These are phyloP conservation scores for Bursaphelenchus okinawaensis DNA, from an alignment of 2,888 invertebrate species.

Conservation along the genomic window DNA sequence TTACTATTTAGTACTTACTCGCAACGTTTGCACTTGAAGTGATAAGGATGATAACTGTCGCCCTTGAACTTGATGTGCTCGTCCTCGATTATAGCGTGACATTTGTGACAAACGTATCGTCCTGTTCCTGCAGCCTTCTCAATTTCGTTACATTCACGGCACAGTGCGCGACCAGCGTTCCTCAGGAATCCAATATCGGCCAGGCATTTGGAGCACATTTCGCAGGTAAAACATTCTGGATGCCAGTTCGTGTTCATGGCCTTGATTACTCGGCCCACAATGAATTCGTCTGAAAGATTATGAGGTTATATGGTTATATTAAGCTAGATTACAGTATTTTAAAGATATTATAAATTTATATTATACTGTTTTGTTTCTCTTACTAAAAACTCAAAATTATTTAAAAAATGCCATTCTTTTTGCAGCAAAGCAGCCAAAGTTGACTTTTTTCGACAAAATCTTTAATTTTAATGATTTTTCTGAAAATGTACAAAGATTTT, in stretches of 20 bases:
- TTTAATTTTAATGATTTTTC: too few relatives aligned
- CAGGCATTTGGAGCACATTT: slow-evolving; percentile 81
- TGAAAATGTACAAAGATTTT: too few relatives aligned
- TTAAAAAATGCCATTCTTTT: neutral
- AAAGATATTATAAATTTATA: too few relatives aligned
- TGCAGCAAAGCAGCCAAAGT: too few relatives aligned
- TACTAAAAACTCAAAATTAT: too few relatives aligned
- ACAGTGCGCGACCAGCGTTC: slow-evolving; percentile 72
- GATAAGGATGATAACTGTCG: slow-evolving; percentile 97
- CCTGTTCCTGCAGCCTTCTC: slow-evolving; percentile 90
- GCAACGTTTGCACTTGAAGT: slow-evolving; percentile 83
- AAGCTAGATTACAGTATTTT: too few relatives aligned
- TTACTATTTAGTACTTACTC: slow-evolving; percentile 53
- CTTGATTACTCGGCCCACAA: slow-evolving; percentile 96
- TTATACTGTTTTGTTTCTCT: too few relatives aligned
- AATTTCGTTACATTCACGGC: slow-evolving; percentile 90
- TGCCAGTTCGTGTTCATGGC: slow-evolving; percentile 99
- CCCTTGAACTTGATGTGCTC: slow-evolving; percentile 66
- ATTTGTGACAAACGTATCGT: slow-evolving; percentile 74
- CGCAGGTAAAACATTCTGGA: slow-evolving; percentile 92
- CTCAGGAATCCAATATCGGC: slow-evolving; percentile 92
- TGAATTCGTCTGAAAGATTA: slow-evolving; percentile 68
- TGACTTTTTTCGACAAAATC: too few relatives aligned
- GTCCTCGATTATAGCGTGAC: slow-evolving; percentile 64
- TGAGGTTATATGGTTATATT: neutral